Base-by-base conservation (phyloP, 1,140 invertebrate species). In the Formica selysi region DNA sequence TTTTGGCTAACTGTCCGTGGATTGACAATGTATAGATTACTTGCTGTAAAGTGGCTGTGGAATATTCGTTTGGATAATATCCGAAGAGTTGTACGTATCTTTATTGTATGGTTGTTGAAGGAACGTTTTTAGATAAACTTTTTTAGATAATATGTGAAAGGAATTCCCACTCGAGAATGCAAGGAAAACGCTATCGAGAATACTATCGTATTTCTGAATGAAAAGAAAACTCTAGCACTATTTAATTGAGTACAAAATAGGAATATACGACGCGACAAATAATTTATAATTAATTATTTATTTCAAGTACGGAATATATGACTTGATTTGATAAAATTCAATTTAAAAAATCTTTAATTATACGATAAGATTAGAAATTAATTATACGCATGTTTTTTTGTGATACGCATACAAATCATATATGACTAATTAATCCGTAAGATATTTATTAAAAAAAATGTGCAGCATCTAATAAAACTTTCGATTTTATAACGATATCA, bases 1-100 rank as follows among this genome's bases (percentile, higher is more conserved):
- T 29, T 61, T 76, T 89, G 64, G 76, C 86, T 61, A 26, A 76
- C 26, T 70, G 62, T 74, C 86, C 13, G 41, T 19, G 57, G 22
- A 64, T 89, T 86, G 57, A 54, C 57, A 74, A 81, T 79, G 86
- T 73, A 51, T 51, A 54, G 36, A 68, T 83, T 73, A 67, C 51
- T 51, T 54, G 26, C 29, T 81, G 22, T 61, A 86, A 76, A 59
- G 51, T 71, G 54, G 26, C 26, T 13, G 38, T 8, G 74, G 29
- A n/a, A 13, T 88, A 74, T 51, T 71, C 64, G 29, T 26, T 86
- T 68, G 80, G 54, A 22, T 70, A 84, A 61, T 64, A 54, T 76
- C 0, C 61, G 44, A 62, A 29, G 68, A 62, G 76, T 36, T 51
- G 13, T 76, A 65, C 29, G 64, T 68, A 57, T 29, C 26, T 80